Evolutionary conservation across 2,113 vertebrate species (phyloP).

Genomic region (Sinocyclocheilus anophthalmus): DNA sequence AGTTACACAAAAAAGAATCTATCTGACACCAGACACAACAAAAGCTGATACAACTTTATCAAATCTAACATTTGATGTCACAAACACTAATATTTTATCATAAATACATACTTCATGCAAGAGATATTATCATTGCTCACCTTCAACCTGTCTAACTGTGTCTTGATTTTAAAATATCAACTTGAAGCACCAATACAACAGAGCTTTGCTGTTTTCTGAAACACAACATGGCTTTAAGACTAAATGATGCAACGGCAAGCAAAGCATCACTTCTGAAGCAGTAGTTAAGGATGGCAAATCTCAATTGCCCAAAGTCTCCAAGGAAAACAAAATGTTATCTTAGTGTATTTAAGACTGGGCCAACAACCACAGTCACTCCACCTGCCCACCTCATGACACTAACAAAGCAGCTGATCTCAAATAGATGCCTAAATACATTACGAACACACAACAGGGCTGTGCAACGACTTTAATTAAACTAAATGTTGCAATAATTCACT

Average conservation of each 20-base stretch:
- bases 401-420: not conserved
- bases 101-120: constrained; percentile 4
- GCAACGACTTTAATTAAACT: not conserved
- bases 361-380: not conserved
- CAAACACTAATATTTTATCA: not conserved
- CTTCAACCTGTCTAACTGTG: not conserved
- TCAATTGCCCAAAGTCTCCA: not conserved
- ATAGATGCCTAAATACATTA: not conserved
- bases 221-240: not conserved
- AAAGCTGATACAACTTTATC: constrained; percentile 13
- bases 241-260: constrained; percentile 28
- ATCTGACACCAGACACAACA: constrained; percentile 3
- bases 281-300: too few relatives aligned
- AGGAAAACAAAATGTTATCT: constrained; percentile 32
- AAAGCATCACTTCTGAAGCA: constrained; percentile 20
- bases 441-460: not conserved
- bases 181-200: not conserved
- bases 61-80: constrained; percentile 1
- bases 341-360: not conserved
- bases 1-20: not conserved
- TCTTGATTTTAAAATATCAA: not conserved
- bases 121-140: not conserved
- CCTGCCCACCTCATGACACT: not conserved
- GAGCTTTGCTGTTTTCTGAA: not conserved
- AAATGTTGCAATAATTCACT: not conserved